Conservation (phyloP, 2,888 invertebrate genomes). For the Megaustenia siamemsis region DNA sequence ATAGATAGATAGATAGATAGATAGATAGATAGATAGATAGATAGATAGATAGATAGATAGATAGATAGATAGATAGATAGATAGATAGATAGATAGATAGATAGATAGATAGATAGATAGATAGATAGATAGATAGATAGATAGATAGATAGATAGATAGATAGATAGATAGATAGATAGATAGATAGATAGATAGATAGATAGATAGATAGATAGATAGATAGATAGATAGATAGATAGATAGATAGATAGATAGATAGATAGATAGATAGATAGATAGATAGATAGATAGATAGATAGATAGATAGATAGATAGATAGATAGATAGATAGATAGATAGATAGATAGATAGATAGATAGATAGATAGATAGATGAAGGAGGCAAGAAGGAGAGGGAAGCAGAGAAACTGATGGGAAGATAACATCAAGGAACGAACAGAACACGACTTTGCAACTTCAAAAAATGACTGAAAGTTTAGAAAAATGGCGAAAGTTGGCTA, state of each 20-base stretch:
- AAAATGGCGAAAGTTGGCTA: too few species aligned
- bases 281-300: constrained; percentile 27
- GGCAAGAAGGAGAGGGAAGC: neutral
- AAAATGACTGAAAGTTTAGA: too few species aligned
- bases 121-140: neutral
- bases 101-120: constrained; percentile 15
- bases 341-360: constrained; percentile 27
- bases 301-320: constrained; percentile 27
- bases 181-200: neutral
- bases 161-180: neutral
- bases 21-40: constrained; percentile 22
- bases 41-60: constrained; percentile 22
- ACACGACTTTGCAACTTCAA: too few species aligned
- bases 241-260: constrained; percentile 27
- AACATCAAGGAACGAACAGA: too few species aligned
- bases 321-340: constrained; percentile 27
- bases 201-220: neutral
- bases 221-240: neutral
- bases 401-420: constrained; percentile 8
- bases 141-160: constrained; percentile 4
- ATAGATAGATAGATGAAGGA: constrained; percentile 10
- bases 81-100: constrained; percentile 15
- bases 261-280: constrained; percentile 4
- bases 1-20: constrained; percentile 12
- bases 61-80: constrained; percentile 18